A percentile compares a stretch with the other conserved stretches of the same genome.
These are phyloP conservation scores for Phaethon lepturus DNA, from an alignment of 2,113 vertebrate species.

Conservation along the genomic window DNA sequence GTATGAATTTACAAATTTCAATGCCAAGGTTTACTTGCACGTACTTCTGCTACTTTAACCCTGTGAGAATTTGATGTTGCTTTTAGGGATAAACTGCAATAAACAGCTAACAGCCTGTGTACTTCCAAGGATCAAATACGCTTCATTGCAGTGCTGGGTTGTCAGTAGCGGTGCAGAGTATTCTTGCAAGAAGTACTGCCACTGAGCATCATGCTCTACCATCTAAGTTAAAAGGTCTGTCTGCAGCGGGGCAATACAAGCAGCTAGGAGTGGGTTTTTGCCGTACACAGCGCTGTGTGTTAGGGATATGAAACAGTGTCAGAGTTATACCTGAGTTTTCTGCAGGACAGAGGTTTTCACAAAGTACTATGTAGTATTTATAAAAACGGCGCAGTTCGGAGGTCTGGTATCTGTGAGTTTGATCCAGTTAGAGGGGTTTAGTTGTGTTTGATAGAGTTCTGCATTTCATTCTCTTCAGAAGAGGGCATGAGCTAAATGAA, in stretches of 20 bases:
- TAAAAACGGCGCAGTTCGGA: not conserved
- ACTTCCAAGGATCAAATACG: not conserved
- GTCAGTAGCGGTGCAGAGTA: not conserved
- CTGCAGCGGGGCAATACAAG: not conserved
- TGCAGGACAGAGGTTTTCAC: not conserved
- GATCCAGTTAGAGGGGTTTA: not conserved
- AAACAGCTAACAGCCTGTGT: not conserved
- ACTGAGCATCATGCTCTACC: not conserved
- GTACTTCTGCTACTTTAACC: not conserved
- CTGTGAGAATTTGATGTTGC: not conserved
- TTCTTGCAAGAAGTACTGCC: not conserved
- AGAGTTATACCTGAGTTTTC: not conserved
- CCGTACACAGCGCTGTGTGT: rapidly evolving
- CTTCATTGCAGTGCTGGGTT: not conserved
- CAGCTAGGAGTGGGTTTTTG: not conserved
- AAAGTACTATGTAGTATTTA: not conserved
- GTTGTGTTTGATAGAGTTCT: not conserved
- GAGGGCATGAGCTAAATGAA: not conserved
- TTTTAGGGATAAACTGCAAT: not conserved
- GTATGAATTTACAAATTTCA: not conserved
- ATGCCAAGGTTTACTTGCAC: not conserved
- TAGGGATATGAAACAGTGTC: not conserved
- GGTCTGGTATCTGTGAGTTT: not conserved
- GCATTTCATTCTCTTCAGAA: not conserved
- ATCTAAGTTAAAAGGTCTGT: not conserved